phyloP scores from a whole-genome alignment of 1,140 invertebrate genomes.

The Penaeus japonicus region DNA sequence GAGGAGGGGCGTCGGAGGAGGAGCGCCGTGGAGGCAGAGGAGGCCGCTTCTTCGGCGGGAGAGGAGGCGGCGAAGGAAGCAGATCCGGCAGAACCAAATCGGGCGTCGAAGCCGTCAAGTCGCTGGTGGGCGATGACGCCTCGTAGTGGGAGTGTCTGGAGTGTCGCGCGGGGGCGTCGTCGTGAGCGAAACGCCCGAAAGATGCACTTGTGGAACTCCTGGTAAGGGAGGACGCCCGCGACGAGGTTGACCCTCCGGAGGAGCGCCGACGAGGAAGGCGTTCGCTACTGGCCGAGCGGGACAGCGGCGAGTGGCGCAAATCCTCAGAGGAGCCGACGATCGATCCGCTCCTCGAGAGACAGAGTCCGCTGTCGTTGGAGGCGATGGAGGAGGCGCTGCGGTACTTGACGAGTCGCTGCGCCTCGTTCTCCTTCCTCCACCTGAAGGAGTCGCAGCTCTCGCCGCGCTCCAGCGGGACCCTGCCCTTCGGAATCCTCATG shows the following conservation, averaged over 20 bases:
- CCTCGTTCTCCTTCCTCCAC: slow-evolving; percentile 51
- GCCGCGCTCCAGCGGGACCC: slow-evolving; percentile 29
- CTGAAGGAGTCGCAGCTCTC: slow-evolving; percentile 46
- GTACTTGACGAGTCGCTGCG: slow-evolving; percentile 54
- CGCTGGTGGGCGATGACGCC: not conserved
- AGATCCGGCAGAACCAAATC: slow-evolving; percentile 43
- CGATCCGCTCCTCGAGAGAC: slow-evolving; percentile 43
- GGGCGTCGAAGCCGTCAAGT: slow-evolving; percentile 3
- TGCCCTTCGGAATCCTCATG: not conserved
- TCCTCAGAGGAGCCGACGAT: slow-evolving; percentile 42
- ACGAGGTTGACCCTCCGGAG: slow-evolving; percentile 19
- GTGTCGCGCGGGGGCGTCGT: not conserved
- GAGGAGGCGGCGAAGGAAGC: slow-evolving; percentile 46
- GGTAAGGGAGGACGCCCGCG: slow-evolving; percentile 17
- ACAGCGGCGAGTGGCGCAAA: slow-evolving; percentile 27
- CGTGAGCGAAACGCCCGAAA: not conserved
- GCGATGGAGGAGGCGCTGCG: slow-evolving; percentile 49
- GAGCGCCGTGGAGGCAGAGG: slow-evolving; percentile 53
- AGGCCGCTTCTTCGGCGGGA: slow-evolving; percentile 52
- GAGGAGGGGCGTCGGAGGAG: slow-evolving; percentile 2
- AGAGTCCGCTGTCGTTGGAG: slow-evolving; percentile 52
- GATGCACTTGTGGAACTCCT: slow-evolving; percentile 15
- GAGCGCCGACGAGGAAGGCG: slow-evolving; percentile 27
- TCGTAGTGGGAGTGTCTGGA: not conserved
- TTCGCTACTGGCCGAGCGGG: slow-evolving; percentile 45